Evolutionary conservation across 1,140 invertebrate genomes (phyloP).

Genomic region (Trichoplusia ni): DNA sequence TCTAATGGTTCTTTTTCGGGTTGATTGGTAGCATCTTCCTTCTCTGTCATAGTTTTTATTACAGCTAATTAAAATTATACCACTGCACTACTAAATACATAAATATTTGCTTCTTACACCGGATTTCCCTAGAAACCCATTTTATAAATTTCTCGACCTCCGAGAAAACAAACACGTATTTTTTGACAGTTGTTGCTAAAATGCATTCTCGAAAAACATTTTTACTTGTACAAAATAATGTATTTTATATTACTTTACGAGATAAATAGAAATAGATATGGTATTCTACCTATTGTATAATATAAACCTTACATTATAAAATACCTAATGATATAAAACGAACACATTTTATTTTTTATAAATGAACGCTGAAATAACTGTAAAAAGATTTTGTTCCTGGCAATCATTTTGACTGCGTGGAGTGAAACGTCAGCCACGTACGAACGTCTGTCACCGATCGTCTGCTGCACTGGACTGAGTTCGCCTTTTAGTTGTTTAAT

Average conservation of each 20-base stretch:
- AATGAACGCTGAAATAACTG: constrained; percentile 41
- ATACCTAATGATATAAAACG: no score
- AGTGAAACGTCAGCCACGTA: constrained; percentile 80
- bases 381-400: constrained; percentile 41
- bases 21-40: constrained; percentile 72
- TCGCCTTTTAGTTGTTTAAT: constrained; percentile 26
- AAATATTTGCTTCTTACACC: background rate
- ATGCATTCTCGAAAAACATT: constrained; percentile 20
- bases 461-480: background rate
- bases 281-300: no score
- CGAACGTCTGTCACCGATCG: constrained; percentile 52
- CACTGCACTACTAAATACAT: constrained; percentile 21
- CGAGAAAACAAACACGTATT: constrained; percentile 45
- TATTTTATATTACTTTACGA: no score
- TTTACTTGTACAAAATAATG: background rate
- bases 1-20: constrained; percentile 69
- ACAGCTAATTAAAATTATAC: constrained; percentile 15
- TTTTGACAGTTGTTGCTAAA: constrained; percentile 35
- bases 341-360: no score
- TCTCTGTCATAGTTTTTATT: constrained; percentile 75
- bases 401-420: constrained; percentile 71
- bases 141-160: constrained; percentile 29
- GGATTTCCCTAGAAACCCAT: constrained; percentile 32
- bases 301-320: no score
- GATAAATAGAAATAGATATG: no score